These are phyloP conservation scores for Pseudomyrmex cubaensis DNA, from an alignment of 1,140 invertebrate genomes.

Conservation along the genomic window DNA sequence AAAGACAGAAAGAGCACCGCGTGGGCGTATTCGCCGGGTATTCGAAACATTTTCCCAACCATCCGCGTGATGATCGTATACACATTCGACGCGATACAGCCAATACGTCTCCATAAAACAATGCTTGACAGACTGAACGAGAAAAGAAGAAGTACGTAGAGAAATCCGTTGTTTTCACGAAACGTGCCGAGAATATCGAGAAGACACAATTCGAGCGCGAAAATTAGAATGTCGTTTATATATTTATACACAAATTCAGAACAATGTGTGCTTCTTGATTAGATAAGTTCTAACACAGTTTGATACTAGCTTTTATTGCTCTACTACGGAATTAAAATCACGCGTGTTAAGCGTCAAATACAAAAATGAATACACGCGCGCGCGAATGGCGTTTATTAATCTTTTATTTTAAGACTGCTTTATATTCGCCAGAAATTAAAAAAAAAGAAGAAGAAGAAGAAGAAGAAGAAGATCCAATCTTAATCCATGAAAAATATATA, in stretches of 20 bases:
- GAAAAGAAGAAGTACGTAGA: not conserved
- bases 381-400: too few relatives aligned
- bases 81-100: conserved; percentile 45
- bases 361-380: too few relatives aligned
- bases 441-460: too few relatives aligned
- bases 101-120: conserved; percentile 44
- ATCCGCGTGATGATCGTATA: conserved; percentile 56
- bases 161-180: not conserved
- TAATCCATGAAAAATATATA: not conserved
- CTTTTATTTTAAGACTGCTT: too few relatives aligned
- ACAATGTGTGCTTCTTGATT: not conserved
- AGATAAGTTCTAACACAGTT: not conserved
- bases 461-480: not conserved
- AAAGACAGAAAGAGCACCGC: not conserved
- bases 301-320: too few relatives aligned
- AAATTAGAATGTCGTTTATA: conserved; percentile 14
- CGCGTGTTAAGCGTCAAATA: too few relatives aligned
- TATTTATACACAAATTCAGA: too few relatives aligned
- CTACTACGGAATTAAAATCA: too few relatives aligned
- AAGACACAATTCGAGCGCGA: not conserved
- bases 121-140: not conserved
- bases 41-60: conserved; percentile 54
- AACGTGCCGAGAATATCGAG: not conserved
- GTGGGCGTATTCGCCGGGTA: conserved; percentile 47
- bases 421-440: too few relatives aligned